These are phyloP conservation scores for Capreolus pygargus DNA, from an alignment of 2,113 vertebrate genomes.

Conservation along the genomic window DNA sequence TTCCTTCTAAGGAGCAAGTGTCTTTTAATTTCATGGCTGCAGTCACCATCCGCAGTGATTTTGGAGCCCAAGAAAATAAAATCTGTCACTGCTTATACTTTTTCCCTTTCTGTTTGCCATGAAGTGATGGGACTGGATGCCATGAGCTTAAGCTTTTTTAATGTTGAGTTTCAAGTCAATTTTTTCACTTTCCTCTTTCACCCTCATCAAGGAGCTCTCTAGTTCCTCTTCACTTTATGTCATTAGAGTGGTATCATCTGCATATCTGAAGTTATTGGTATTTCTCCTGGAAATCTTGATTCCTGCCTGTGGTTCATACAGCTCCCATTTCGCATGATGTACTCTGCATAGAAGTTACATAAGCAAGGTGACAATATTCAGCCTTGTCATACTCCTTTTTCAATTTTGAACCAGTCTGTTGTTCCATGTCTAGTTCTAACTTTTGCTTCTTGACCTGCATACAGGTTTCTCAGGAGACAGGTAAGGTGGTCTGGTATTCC, in stretches of 20 bases:
- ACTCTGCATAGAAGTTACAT: neutral
- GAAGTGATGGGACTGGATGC: neutral
- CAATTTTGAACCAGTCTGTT: neutral
- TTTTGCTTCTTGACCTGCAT: neutral
- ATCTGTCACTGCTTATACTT: neutral
- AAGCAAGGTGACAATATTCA: neutral
- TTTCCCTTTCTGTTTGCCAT: neutral
- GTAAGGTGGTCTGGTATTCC: neutral
- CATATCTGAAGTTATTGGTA: neutral
- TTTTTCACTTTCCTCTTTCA: neutral
- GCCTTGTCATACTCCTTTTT: neutral
- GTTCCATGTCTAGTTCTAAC: neutral
- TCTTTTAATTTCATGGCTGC: neutral
- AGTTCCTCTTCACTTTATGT: neutral
- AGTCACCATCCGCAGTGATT: neutral
- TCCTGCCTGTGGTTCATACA: neutral
- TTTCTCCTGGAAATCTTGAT: neutral
- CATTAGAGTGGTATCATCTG: neutral
- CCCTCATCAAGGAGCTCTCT: neutral
- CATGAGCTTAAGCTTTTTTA: neutral
- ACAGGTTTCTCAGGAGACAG: neutral
- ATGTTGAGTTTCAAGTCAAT: neutral
- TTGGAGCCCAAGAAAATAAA: neutral
- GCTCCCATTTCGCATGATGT: neutral
- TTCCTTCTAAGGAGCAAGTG: neutral